phyloP scores from a whole-genome alignment of 1,140 invertebrate genomes.

The Diachasma alloeum region DNA sequence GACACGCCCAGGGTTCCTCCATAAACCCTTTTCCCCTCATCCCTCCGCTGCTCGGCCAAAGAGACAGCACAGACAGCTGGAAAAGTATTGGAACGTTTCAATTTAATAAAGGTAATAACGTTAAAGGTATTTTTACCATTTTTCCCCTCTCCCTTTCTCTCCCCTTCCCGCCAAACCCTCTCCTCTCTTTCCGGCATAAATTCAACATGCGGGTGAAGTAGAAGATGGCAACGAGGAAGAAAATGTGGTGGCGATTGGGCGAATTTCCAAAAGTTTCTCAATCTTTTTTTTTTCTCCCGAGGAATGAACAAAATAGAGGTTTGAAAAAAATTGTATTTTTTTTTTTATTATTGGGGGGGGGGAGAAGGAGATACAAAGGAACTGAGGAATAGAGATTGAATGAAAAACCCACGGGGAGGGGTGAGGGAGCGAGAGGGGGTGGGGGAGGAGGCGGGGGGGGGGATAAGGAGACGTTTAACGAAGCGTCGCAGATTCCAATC shows the following conservation, averaged over 20 bases:
- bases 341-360: neutral
- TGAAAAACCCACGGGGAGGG: too few relatives aligned
- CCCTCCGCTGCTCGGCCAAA: conserved; percentile 41
- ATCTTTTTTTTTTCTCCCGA: conserved; percentile 20
- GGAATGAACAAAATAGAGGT: neutral
- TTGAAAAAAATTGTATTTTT: neutral
- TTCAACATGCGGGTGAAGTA: conserved; percentile 26
- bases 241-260: conserved; percentile 63
- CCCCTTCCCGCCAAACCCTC: neutral
- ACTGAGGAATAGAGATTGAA: neutral
- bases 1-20: conserved; percentile 45
- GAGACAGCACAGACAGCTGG: neutral
- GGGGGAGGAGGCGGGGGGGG: neutral
- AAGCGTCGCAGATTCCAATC: conserved; percentile 35
- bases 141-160: conserved; percentile 16
- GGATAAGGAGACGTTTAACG: conserved; percentile 33
- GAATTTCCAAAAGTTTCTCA: conserved; percentile 58
- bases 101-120: conserved; percentile 66
- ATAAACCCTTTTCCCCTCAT: conserved; percentile 35
- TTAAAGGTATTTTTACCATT: conserved; percentile 61
- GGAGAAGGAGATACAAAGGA: neutral
- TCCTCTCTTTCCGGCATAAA: conserved; percentile 42
- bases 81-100: conserved; percentile 40
- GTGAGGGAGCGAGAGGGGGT: conserved; percentile 6
- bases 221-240: conserved; percentile 25